A percentile compares a stretch with the other conserved stretches of the same genome.
Evolutionary conservation across 92 coral and sea anemone species (phyloP).

Genomic region (Epizoanthus fatuus): DNA sequence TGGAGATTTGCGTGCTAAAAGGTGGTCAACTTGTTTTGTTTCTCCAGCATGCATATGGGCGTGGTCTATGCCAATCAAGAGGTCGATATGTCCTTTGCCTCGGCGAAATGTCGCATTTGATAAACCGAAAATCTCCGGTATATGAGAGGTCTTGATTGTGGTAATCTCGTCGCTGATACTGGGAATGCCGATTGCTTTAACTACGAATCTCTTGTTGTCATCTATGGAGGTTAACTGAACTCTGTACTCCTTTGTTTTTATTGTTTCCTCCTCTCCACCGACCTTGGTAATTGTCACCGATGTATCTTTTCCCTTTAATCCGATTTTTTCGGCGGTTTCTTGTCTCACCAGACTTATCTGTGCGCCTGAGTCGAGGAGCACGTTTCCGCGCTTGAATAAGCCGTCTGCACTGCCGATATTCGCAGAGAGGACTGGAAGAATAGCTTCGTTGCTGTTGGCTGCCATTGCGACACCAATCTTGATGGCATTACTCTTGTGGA

Average conservation of each 20-base stretch:
- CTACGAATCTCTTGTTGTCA: constrained; percentile 37
- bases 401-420: constrained; percentile 50
- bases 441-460: constrained; percentile 53
- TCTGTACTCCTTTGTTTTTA: constrained; percentile 56
- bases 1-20: constrained; percentile 55
- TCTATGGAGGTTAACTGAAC: constrained; percentile 56
- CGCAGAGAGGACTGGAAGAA: constrained; percentile 65
- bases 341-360: constrained; percentile 61
- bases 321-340: constrained; percentile 69
- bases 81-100: constrained; percentile 57
- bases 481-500: constrained; percentile 42
- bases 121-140: constrained; percentile 52
- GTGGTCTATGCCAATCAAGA: constrained; percentile 66
- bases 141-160: constrained; percentile 27
- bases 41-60: constrained; percentile 42
- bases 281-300: constrained; percentile 67
- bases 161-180: constrained; percentile 63
- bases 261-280: constrained; percentile 74
- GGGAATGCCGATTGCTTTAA: constrained; percentile 59
- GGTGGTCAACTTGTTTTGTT: constrained; percentile 57
- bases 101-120: constrained; percentile 47
- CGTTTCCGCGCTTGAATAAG: constrained; percentile 48
- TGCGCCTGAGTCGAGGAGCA: constrained; percentile 68
- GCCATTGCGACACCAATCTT: constrained; percentile 54
- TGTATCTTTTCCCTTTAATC: constrained; percentile 64